Conservation (phyloP, 35 echinoderm and acorn worm species). For the Ophiothrix spiculata region DNA sequence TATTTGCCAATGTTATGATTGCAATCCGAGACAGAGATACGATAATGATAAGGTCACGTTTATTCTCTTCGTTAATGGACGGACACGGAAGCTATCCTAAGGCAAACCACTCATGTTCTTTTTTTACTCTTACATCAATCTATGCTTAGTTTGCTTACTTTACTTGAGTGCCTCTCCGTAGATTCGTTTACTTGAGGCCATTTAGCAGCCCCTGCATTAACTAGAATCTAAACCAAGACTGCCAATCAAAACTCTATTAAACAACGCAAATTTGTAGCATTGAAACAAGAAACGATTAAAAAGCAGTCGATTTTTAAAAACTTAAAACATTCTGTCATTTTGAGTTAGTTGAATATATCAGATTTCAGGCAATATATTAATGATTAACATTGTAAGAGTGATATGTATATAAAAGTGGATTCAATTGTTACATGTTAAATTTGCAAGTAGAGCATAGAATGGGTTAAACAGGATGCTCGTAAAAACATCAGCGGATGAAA, state of each 20-base stretch:
- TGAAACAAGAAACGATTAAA: no score
- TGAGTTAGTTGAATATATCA: no score
- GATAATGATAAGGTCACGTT: neutral
- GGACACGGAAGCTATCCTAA: neutral
- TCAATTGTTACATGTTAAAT: no score
- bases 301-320: no score
- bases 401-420: no score
- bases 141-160: neutral
- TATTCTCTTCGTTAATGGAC: neutral
- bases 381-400: no score
- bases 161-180: neutral
- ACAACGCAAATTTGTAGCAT: no score
- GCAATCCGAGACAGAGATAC: neutral
- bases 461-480: neutral
- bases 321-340: no score
- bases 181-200: conserved; percentile 1
- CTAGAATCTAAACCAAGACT: no score
- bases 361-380: no score
- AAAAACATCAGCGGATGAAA: neutral
- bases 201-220: conserved; percentile 11
- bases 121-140: conserved; percentile 13
- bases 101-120: conserved; percentile 8
- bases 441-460: no score
- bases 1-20: neutral
- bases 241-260: no score